Evolutionary conservation across 2,888 invertebrate genomes (phyloP).

Genomic region (Heteromyza rotundicornis): DNA sequence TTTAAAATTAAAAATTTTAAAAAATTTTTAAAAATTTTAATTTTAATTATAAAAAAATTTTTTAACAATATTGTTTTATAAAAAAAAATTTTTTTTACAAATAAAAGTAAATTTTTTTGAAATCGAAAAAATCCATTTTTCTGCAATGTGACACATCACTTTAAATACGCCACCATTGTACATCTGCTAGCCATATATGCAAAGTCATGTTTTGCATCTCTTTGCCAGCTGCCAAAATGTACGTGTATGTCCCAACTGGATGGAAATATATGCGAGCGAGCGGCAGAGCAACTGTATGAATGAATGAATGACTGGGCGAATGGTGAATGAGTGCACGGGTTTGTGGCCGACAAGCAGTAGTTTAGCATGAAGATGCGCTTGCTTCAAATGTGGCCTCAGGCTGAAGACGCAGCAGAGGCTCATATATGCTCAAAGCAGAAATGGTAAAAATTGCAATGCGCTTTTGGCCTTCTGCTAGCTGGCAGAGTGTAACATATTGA

Average conservation of each 20-base stretch:
- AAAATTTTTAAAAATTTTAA: no score
- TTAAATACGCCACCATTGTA: background rate
- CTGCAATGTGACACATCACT: background rate
- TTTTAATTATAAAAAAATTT: no score
- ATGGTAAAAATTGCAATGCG: conserved; percentile 5
- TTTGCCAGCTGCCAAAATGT: conserved; percentile 6
- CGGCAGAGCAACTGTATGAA: conserved; percentile 11
- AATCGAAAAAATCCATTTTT: background rate
- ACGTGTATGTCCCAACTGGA: conserved; percentile 5
- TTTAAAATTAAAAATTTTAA: no score
- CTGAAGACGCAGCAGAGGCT: conserved; percentile 12
- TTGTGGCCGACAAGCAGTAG: conserved; percentile 36
- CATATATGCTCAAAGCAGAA: conserved; percentile 11
- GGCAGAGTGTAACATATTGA: conserved; percentile 19
- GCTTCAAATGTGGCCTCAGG: no score
- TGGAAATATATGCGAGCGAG: background rate
- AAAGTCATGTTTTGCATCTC: conserved; percentile 4
- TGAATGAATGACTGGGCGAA: conserved; percentile 14
- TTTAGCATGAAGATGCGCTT: conserved; percentile 12
- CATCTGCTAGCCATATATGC: background rate
- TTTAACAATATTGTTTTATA: no score
- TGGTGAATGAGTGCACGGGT: conserved; percentile 37
- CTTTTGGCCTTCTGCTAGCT: conserved; percentile 4
- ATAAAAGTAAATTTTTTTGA: no score
- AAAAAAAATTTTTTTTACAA: no score